Conservation (phyloP, 2,797 vertebrate genomes). For the Euthynnus affinis region DNA sequence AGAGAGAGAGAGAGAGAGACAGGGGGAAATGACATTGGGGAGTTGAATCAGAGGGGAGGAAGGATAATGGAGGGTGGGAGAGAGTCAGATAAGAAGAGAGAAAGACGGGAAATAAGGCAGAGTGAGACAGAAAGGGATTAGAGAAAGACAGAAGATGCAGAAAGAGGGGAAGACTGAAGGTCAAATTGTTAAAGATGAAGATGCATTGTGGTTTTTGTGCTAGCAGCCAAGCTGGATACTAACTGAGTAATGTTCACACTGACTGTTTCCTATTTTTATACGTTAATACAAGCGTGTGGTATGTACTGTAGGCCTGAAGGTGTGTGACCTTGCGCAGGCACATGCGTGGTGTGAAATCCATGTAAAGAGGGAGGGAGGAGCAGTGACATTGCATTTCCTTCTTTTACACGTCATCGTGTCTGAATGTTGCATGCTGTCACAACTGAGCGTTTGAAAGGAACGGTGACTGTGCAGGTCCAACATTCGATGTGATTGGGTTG, state of each 20-base stretch:
- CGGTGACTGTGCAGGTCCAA: slow-evolving; percentile 57
- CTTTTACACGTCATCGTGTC: slow-evolving; percentile 25
- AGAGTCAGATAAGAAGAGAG: slow-evolving; percentile 49
- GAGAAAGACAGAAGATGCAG: slow-evolving; percentile 20
- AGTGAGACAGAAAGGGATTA: slow-evolving; percentile 45
- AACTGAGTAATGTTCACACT: slow-evolving; percentile 22
- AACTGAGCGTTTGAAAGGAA: background rate
- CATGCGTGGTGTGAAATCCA: background rate
- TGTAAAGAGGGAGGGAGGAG: slow-evolving; percentile 27
- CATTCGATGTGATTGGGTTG: slow-evolving; percentile 47
- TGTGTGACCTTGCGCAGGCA: background rate
- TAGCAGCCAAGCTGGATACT: background rate
- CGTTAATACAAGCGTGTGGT: background rate
- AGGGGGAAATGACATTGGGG: slow-evolving; percentile 36
- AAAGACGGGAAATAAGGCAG: slow-evolving; percentile 38
- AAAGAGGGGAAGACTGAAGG: slow-evolving; percentile 52
- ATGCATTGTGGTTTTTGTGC: background rate
- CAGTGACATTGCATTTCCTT: slow-evolving; percentile 50
- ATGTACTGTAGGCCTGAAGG: slow-evolving; percentile 1
- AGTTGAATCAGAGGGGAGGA: slow-evolving; percentile 58
- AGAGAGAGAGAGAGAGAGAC: background rate
- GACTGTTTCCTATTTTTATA: background rate
- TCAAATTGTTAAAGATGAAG: slow-evolving; percentile 44
- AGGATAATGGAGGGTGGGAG: slow-evolving; percentile 46
- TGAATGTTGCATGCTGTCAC: background rate